A percentile compares a stretch with the other conserved stretches of the same genome.
These are phyloP conservation scores for Oscarella lobularis DNA, from an alignment of 37 sponge, comb jelly and placozoan genomes.

Conservation along the genomic window DNA sequence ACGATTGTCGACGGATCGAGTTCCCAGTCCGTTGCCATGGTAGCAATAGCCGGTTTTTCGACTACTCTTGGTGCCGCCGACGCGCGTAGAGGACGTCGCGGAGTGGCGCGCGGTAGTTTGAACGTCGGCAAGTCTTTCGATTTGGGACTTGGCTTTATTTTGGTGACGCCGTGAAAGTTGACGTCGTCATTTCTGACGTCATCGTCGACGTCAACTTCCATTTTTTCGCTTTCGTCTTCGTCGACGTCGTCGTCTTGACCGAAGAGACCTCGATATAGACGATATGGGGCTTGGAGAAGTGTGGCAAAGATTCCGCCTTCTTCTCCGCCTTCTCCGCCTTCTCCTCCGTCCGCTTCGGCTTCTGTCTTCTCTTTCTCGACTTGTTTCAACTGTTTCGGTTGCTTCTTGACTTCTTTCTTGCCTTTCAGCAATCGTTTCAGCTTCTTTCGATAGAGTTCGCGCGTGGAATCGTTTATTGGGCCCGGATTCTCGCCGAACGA, in stretches of 20 bases:
- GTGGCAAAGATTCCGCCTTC: not conserved
- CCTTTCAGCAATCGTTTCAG: conserved; percentile 11
- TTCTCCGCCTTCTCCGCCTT: not conserved
- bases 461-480: conserved; percentile 63
- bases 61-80: not conserved
- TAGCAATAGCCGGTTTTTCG: not conserved
- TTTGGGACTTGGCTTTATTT: no score
- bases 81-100: not conserved
- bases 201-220: no score
- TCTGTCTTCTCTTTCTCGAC: not conserved
- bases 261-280: no score
- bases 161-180: no score
- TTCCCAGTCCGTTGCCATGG: conserved; percentile 62
- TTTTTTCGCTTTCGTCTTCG: no score
- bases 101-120: no score
- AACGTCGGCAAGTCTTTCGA: no score
- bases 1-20: conserved; percentile 44
- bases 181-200: no score
- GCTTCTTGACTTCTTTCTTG: conserved; percentile 8
- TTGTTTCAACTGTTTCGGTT: no score
- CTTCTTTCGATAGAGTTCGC: conserved; percentile 39
- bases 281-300: no score
- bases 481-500: conserved; percentile 45
- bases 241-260: no score
- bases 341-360: not conserved